phyloP scores from a whole-genome alignment of 1,140 invertebrate species.

The Apolygus lucorum region DNA sequence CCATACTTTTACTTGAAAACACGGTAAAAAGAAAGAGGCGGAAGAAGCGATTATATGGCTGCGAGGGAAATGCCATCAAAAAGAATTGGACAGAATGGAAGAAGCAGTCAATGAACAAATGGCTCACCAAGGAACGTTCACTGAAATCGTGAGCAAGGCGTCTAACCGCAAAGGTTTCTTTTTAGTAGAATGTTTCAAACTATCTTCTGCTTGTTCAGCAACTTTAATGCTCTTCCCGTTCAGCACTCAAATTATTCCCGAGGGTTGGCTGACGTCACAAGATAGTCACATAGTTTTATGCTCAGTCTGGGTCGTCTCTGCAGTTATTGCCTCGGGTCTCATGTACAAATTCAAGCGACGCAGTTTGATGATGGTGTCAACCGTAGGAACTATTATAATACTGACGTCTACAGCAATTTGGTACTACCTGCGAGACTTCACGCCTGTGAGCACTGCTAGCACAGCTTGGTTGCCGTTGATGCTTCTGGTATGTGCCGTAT shows the following conservation, averaged over 20 bases:
- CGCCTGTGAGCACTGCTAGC: not conserved
- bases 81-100: constrained; percentile 28
- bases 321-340: constrained; percentile 33
- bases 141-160: constrained; percentile 19
- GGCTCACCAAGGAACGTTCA: constrained; percentile 19
- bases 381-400: constrained; percentile 27
- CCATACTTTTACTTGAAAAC: constrained; percentile 58
- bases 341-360: constrained; percentile 39
- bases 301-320: constrained; percentile 39
- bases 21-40: constrained; percentile 53
- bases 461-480: constrained; percentile 24
- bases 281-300: constrained; percentile 20
- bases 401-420: constrained; percentile 27
- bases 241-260: constrained; percentile 65
- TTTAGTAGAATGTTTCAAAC: constrained; percentile 53
- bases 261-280: constrained; percentile 27
- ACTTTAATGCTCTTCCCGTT: constrained; percentile 61
- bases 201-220: constrained; percentile 57
- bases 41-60: constrained; percentile 54
- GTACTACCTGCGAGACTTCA: constrained; percentile 29
- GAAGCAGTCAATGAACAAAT: constrained; percentile 25
- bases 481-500: constrained; percentile 7
- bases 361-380: constrained; percentile 40
- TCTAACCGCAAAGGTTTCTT: constrained; percentile 48
- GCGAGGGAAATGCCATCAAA: constrained; percentile 37